phyloP scores from a whole-genome alignment of 2,113 vertebrate genomes.

The Oryzias melastigma region DNA sequence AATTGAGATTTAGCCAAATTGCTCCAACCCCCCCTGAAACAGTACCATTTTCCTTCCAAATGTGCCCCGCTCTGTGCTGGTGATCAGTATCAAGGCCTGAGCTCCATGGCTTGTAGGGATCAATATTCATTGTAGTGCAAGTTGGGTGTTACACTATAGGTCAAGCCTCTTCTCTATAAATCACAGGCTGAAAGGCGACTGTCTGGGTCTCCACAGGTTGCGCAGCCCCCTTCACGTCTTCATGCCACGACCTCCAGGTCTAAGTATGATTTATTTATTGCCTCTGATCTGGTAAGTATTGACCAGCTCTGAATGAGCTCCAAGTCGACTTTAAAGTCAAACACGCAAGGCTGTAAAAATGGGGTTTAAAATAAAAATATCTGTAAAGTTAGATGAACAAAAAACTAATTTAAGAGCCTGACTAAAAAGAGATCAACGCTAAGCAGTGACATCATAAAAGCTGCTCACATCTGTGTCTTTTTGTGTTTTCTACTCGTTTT shows the following conservation, averaged over 20 bases:
- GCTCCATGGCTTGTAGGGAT: slow-evolving; percentile 44
- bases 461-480: slow-evolving; percentile 8
- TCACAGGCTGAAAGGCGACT: slow-evolving; percentile 69
- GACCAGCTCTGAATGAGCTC: slow-evolving; percentile 31
- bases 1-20: neutral
- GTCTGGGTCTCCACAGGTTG: slow-evolving; percentile 54
- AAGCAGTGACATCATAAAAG: neutral
- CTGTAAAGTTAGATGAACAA: neutral
- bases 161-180: slow-evolving; percentile 67
- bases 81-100: slow-evolving; percentile 28
- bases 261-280: slow-evolving; percentile 62
- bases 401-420: neutral
- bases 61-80: slow-evolving; percentile 9
- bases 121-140: slow-evolving; percentile 70
- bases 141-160: slow-evolving; percentile 60
- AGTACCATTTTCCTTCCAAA: slow-evolving; percentile 37
- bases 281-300: slow-evolving; percentile 63
- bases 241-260: slow-evolving; percentile 47
- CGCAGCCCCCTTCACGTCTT: slow-evolving; percentile 35
- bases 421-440: neutral
- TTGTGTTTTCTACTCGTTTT: neutral
- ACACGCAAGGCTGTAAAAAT: slow-evolving; percentile 1
- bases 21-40: slow-evolving; percentile 9
- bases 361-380: neutral
- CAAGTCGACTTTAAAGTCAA: slow-evolving; percentile 18